These are phyloP conservation scores for Eciton burchellii DNA, from an alignment of 1,140 invertebrate species.

Conservation along the genomic window DNA sequence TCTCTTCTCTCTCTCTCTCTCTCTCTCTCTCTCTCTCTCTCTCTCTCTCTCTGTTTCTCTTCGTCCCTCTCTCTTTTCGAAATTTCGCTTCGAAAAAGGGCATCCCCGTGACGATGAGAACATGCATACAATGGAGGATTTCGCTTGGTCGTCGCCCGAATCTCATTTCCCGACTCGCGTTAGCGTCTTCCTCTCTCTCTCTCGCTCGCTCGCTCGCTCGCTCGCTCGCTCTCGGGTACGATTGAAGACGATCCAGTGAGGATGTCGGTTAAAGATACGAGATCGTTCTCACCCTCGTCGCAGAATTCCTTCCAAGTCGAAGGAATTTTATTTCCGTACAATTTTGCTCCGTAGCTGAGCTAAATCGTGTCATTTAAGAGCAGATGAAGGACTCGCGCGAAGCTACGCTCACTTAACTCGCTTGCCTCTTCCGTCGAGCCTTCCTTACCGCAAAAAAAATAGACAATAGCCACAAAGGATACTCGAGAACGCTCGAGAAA, in stretches of 20 bases:
- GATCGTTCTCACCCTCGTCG: neutral
- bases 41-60: too few relatives aligned
- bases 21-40: constrained; percentile 12
- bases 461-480: constrained; percentile 10
- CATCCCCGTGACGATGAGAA: constrained; percentile 13
- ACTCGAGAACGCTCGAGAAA: neutral
- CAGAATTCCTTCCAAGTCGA: neutral
- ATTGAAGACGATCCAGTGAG: constrained; percentile 26
- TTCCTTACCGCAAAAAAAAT: neutral
- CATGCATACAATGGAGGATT: constrained; percentile 40
- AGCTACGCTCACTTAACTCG: neutral
- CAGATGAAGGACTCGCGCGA: too few relatives aligned
- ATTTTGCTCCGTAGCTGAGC: neutral
- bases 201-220: too few relatives aligned
- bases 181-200: constrained; percentile 2
- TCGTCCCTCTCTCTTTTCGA: constrained; percentile 24
- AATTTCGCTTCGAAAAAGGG: constrained; percentile 37
- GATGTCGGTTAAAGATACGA: constrained; percentile 28
- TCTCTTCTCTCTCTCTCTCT: too few relatives aligned
- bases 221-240: neutral
- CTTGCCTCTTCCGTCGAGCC: too few relatives aligned
- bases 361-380: neutral
- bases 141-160: constrained; percentile 15
- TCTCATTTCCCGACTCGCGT: constrained; percentile 29
- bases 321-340: neutral